Evolutionary conservation across 2,113 vertebrate species (phyloP).

Genomic region (Heptranchias perlo): DNA sequence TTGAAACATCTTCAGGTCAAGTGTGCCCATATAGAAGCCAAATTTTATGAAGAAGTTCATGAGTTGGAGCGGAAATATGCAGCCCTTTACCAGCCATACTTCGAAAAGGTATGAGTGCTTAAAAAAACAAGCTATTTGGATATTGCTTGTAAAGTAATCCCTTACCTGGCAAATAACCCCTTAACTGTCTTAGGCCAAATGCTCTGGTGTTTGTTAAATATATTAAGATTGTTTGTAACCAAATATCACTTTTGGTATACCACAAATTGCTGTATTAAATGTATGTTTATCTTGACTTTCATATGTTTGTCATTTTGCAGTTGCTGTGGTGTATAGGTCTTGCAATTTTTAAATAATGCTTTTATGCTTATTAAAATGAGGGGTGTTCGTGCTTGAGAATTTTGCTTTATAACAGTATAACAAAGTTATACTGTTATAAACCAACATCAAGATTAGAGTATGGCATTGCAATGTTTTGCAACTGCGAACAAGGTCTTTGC

Average conservation of each 20-base stretch:
- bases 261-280: neutral
- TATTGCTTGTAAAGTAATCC: neutral
- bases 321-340: neutral
- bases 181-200: neutral
- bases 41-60: conserved; percentile 96
- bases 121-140: neutral
- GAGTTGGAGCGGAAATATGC: conserved; percentile 93
- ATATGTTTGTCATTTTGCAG: neutral
- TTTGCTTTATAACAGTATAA: neutral
- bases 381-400: neutral
- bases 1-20: conserved; percentile 91
- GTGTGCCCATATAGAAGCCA: conserved; percentile 89
- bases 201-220: neutral
- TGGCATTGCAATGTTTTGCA: neutral
- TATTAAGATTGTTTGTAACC: neutral
- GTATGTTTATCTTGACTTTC: neutral
- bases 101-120: conserved; percentile 77
- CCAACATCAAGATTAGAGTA: neutral
- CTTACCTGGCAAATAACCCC: neutral
- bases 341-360: neutral
- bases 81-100: conserved; percentile 82
- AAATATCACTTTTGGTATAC: neutral
- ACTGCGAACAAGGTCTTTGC: too few species aligned
- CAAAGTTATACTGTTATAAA: neutral
- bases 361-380: neutral